Base-by-base conservation (phyloP, 2,113 vertebrate genomes). In the Kryptolebias marmoratus region DNA sequence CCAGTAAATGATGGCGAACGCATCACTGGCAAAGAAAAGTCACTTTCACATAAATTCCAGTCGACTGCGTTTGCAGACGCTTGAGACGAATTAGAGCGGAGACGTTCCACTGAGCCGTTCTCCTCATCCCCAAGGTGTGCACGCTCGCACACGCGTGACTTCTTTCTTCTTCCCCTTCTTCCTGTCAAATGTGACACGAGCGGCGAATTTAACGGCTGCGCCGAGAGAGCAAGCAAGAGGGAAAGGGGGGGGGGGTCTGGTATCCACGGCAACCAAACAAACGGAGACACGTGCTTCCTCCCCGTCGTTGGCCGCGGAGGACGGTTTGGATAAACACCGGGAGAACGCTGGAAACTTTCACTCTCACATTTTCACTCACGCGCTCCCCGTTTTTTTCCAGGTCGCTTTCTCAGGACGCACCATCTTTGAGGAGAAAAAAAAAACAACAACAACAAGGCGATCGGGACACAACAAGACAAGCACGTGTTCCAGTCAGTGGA, bases 181-280 rank as follows among this genome's bases (percentile, higher is more conserved):
- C 62, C 67, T 81, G 81, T 87, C 86, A 72, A 64, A 87, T 62
- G 59, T 64, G 83, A 91, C 78, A 82, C 1, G 54, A 83, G 65
- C 42, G 32, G 79, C 66, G 78, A 70, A 84, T 85, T 83, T 75
- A 86, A 77, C 59, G 71, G 84, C 84, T 75, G 63, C 42, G 74
- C 73, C 71, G 64, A 66, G 76, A 75, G 42, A 70, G 58, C 18
- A 31, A 58, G 55, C 32, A 32, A 58, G 55, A 31, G 11, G 2
- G 48, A 42, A 42, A 50, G 49, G 49, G 22, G 16, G 75, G 39
- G 18, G 39, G 59, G 66, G 64, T 73, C 77, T 74, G 1, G 89
- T 92, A 68, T 71, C 88, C 91, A 11, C 47, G 32, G 89, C 85
- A 90, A 94, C 91, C 90, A 93, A 93, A 93, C 91, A 94, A 93